A percentile compares a stretch with the other conserved stretches of the same genome.
Conservation (phyloP, 2,797 vertebrate genomes). For the Pangasius djambal region DNA sequence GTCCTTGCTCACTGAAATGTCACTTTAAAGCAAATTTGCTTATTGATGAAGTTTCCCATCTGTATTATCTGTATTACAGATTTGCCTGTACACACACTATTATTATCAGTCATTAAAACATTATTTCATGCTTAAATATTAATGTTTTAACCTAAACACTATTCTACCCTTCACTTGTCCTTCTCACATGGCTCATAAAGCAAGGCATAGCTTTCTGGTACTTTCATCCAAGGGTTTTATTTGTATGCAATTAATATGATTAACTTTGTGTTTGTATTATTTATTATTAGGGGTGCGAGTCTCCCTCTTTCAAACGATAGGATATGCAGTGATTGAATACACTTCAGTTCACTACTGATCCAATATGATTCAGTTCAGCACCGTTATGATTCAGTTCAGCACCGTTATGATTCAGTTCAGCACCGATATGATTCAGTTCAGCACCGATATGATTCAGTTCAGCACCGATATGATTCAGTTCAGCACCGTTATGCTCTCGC, state of each 20-base stretch:
- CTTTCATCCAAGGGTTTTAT: neutral
- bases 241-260: neutral
- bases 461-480: neutral
- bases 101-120: neutral
- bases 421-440: neutral
- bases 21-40: neutral
- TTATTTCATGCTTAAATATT: neutral
- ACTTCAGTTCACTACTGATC: neutral
- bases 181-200: neutral
- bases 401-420: neutral
- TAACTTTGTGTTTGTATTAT: neutral
- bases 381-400: neutral
- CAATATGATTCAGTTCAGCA: neutral
- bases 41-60: neutral
- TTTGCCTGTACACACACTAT: neutral
- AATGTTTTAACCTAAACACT: neutral
- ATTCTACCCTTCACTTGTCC: neutral
- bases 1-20: neutral
- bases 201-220: neutral
- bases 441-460: no score
- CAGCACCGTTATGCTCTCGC: no score
- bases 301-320: neutral
- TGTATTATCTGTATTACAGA: neutral
- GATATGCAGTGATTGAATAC: neutral
- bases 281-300: neutral